Base-by-base conservation (phyloP, 1,140 invertebrate species). In the Heliconius melpomene region DNA sequence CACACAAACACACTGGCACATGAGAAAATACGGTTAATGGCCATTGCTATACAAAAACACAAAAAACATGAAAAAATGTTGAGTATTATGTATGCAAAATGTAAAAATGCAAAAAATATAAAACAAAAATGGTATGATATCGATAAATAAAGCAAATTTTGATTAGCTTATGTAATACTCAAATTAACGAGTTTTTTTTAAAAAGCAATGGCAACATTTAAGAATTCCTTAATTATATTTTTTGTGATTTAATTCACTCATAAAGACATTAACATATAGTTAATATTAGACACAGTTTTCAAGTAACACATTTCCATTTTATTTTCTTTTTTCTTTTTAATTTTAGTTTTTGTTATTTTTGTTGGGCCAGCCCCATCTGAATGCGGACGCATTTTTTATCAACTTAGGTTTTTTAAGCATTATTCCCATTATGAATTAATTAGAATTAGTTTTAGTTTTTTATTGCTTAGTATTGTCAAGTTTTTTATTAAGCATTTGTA, bases 211-310 rank as follows among this genome's bases (percentile, higher is more conserved):
- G 90, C 90, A 93, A 89, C 85, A 84, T 88, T 82, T 82, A 83
- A 88, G 91, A 88, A 93, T 91, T 93, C 90, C 90, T 92, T 90
- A 89, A 88, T 88, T 89, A 88, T 90, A 90, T 86, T 85, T 85
- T 90, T 88, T 86, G 93, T 94, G 91, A 93, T 93, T 73, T 94
- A 90, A 87, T 90, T 94, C 93, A 94, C 93, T 88, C 91, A 92
- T 93, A 94, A 94, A 94, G 93, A 94, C 93, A 94, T 94, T 93
- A 94, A 93, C 91, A 92, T 86, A 87, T 94, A 93, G 93, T 91
- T 89, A 87, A 88, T 86, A 86, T 89, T 91, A 91, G 89, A 92
- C 91, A 93, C 90, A 90, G 84, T 91, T 87, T 88, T 90, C 89
- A 89, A 91, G 81, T 90, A 87, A 86, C 86, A 92, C 91, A 93